These are phyloP conservation scores for Drosophila baimaii DNA, from an alignment of 1,140 invertebrate genomes.

Conservation along the genomic window DNA sequence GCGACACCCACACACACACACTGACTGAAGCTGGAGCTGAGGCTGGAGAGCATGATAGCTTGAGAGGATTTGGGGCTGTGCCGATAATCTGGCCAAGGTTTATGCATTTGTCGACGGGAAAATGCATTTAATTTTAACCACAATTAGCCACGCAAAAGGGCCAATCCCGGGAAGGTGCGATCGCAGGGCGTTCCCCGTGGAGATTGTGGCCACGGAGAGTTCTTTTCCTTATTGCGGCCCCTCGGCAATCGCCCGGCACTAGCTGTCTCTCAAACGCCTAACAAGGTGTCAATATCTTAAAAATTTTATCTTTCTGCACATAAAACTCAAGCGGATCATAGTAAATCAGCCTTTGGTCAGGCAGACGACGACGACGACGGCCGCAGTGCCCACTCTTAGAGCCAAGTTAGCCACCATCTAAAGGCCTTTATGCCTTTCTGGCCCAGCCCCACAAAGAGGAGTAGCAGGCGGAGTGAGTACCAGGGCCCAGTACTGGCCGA, in stretches of 20 bases:
- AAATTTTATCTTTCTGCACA: constrained; percentile 83
- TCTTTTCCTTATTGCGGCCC: constrained; percentile 46
- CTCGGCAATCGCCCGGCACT: constrained; percentile 24
- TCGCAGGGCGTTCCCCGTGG: constrained; percentile 24
- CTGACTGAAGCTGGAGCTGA: neutral
- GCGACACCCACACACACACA: constrained; percentile 66
- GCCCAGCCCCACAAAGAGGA: constrained; percentile 19
- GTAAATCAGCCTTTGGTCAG: constrained; percentile 82
- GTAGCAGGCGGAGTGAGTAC: constrained; percentile 12
- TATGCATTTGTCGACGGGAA: constrained; percentile 67
- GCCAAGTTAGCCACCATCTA: constrained; percentile 48
- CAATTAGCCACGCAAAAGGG: constrained; percentile 76
- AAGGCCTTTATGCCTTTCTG: constrained; percentile 40
- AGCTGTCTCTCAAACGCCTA: constrained; percentile 72
- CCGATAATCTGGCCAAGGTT: constrained; percentile 56
- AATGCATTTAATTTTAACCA: constrained; percentile 76
- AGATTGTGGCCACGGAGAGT: constrained; percentile 28
- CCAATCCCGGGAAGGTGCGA: constrained; percentile 28
- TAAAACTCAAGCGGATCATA: constrained; percentile 83
- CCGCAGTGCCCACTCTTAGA: constrained; percentile 33
- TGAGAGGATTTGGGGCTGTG: constrained; percentile 32
- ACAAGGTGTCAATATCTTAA: constrained; percentile 83
- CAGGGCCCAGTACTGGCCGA: constrained; percentile 13
- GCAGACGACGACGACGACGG: constrained; percentile 43
- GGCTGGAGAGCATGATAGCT: neutral